Evolutionary conservation across 2,113 vertebrate species (phyloP), one percentile per base, ranked within the genome.

Genomic region (Odontesthes bonariensis): DNA sequence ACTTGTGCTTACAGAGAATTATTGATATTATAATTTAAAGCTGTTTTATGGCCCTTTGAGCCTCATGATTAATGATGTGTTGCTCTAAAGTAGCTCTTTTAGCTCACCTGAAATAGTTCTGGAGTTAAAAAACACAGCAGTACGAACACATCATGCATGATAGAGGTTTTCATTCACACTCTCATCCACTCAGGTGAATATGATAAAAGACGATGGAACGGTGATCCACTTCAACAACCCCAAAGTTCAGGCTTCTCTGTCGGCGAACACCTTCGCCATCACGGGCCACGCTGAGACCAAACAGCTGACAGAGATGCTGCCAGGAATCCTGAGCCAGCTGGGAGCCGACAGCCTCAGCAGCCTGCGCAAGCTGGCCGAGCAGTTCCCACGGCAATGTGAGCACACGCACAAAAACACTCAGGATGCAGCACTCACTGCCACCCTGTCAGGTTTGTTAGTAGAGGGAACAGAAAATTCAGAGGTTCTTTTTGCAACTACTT

Each of bases 201-300:
- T 99, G 98, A 99, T 99, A 79, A 99, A 98, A 94, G 97, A 99
- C 23, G 98, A 99, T 57, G 98, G 98, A 46, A 98, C 96, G 8
- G 98, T 99, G 92, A 99, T 99, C 94, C 97, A 99, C 92, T 99
- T 99, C 95, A 99, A 99, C 92, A 99, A 99, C 85, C 98, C 97
- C 85, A 99, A 99, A 94, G 98, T 99, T 85, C 97, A 99, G 77
- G 98, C 97, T 38, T 99, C 98, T 77, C 95, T 99, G 64, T 98
- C 97, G 46, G 97, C 98, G 88, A 99, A 99, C 89, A 99, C 98
- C 69, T 99, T 99, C 73, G 97, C 97, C 86, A 98, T 99, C 91
- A 98, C 96, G 13, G 98, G 98, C 88, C 97, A 99, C 69, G 97
- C 96, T 42, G 97, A 99, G 92, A 97, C 95, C 91, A 99, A 99